Conservation (phyloP, 2,797 vertebrate species). For the Chelidonichthys spinosus region DNA sequence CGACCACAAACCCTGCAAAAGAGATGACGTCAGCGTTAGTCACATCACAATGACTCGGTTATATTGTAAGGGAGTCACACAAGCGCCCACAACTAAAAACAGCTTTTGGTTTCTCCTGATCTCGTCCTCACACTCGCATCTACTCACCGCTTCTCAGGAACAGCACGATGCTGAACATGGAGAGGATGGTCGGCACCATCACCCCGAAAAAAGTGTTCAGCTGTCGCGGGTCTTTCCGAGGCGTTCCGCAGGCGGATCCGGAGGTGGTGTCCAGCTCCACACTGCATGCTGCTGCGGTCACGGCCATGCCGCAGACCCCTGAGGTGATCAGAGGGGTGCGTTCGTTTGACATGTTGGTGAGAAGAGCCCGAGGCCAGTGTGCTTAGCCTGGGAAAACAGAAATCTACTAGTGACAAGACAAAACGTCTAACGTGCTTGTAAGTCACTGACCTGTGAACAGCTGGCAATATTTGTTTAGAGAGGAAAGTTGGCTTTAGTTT, state of each 20-base stretch:
- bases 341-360: constrained; percentile 87
- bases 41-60: constrained; percentile 45
- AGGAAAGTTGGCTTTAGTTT: neutral
- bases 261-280: constrained; percentile 38
- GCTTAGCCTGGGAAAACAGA: constrained; percentile 28
- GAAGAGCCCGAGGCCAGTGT: constrained; percentile 9
- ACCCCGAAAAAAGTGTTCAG: constrained; percentile 94
- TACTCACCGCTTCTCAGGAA: constrained; percentile 91
- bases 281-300: constrained; percentile 62
- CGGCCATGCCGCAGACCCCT: constrained; percentile 84
- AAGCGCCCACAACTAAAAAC: constrained; percentile 3
- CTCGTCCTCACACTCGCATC: neutral
- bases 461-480: no score
- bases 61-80: neutral
- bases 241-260: constrained; percentile 31
- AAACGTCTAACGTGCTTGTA: neutral
- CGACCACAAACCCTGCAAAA: constrained; percentile 86
- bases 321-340: constrained; percentile 88
- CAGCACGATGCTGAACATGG: constrained; percentile 95
- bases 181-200: constrained; percentile 92
- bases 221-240: constrained; percentile 69
- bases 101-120: neutral
- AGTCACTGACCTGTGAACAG: neutral
- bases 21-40: constrained; percentile 40
- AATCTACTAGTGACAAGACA: neutral